phyloP scores from a whole-genome alignment of 2,888 invertebrate species.

The Coleophora deauratella region DNA sequence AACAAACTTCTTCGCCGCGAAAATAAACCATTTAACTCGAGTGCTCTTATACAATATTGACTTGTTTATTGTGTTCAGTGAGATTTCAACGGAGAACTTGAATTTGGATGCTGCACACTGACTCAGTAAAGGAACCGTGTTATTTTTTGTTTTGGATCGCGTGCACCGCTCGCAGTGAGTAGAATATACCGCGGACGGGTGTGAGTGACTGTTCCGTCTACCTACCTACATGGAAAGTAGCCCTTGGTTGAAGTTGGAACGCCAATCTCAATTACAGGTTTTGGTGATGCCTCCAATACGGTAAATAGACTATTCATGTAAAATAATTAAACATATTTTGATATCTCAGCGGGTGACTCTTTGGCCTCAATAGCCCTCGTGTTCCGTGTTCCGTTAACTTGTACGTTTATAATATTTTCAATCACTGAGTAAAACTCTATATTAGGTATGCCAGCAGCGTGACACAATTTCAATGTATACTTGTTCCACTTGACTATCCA shows the following conservation, averaged over 20 bases:
- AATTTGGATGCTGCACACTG: constrained; percentile 36
- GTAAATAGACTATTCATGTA: constrained; percentile 46
- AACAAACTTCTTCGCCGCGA: constrained; percentile 63
- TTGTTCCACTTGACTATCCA: neutral
- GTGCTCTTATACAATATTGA: constrained; percentile 52
- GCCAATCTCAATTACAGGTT: constrained; percentile 38
- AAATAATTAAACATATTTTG: constrained; percentile 27
- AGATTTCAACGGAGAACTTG: constrained; percentile 42
- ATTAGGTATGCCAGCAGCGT: neutral
- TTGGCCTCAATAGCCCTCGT: constrained; percentile 53
- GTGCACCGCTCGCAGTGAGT: constrained; percentile 59
- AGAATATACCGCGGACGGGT: constrained; percentile 51
- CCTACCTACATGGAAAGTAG: constrained; percentile 61
- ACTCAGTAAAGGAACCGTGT: constrained; percentile 64
- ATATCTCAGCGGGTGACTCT: constrained; percentile 49
- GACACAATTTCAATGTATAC: neutral
- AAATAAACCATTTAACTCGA: constrained; percentile 50
- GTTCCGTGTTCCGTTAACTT: constrained; percentile 46
- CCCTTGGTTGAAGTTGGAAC: constrained; percentile 54
- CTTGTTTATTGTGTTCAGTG: constrained; percentile 55
- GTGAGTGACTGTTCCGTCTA: constrained; percentile 66
- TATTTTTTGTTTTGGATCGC: constrained; percentile 69
- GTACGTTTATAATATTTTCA: constrained; percentile 29
- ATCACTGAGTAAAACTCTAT: constrained; percentile 14
- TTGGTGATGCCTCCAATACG: constrained; percentile 57